These are phyloP conservation scores for Gnathonemus longibarbis DNA, from an alignment of 2,113 vertebrate genomes.

Conservation along the genomic window DNA sequence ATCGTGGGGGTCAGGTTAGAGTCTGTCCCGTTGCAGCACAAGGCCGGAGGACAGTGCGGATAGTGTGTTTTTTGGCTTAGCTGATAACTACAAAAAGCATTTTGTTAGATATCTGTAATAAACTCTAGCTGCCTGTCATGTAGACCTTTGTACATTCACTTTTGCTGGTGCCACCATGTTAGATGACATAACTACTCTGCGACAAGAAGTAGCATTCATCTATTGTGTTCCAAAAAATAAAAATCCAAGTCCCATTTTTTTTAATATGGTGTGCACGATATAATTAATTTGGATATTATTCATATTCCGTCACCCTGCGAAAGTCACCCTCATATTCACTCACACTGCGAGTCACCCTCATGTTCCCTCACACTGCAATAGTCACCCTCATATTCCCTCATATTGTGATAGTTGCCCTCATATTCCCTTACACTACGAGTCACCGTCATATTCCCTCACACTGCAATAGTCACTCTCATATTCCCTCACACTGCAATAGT, in stretches of 20 bases:
- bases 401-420: too few species aligned
- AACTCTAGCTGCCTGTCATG: neutral
- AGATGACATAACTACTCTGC: neutral
- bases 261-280: neutral
- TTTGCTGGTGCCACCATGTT: neutral
- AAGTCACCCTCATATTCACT: too few species aligned
- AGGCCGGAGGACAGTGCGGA: neutral
- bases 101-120: neutral
- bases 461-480: too few species aligned
- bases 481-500: too few species aligned
- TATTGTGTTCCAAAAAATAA: neutral
- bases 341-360: too few species aligned
- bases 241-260: neutral
- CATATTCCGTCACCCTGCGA: too few species aligned
- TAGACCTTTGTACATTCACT: neutral
- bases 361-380: too few species aligned
- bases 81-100: neutral
- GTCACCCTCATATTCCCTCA: too few species aligned
- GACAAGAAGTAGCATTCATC: neutral
- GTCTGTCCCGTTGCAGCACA: neutral
- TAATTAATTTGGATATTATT: neutral
- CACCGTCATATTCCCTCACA: too few species aligned
- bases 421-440: too few species aligned
- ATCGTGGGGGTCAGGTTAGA: neutral
- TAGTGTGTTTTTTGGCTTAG: neutral